Evolutionary conservation across 1,140 invertebrate species (phyloP), one percentile per base, ranked within the genome.

Genomic region (Odontomachus brunneus): DNA sequence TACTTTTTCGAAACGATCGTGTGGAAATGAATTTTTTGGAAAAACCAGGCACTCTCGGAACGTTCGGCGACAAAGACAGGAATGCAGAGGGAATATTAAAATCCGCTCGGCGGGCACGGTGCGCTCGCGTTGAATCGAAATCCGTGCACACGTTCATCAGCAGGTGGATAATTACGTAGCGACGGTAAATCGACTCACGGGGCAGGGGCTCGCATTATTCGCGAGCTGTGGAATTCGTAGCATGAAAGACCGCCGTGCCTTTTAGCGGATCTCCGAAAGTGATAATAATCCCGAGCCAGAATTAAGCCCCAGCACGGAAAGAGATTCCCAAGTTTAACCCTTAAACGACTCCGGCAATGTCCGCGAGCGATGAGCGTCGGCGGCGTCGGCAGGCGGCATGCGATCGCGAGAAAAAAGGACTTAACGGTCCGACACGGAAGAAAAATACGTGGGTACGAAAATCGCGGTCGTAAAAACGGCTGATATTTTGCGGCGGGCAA

Each of bases 381-480:
- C 38, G 38, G 9, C 38, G 38, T 7, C 38, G 38, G 9, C 38
- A n/a, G 38, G 38, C 38, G 38, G 38, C 5, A 19, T 38, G 26
- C 0, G n/a, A 1, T 14, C 19, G 48, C 29, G 24, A 76, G 49
- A 55, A 53, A 9, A 53, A 4, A 29, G 60, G 22, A 66, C 66
- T 76, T 53, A 76, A 76, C 48, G 48, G 15, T n/a, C 48, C 29
- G 60, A 38, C 29, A 44, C 38, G 7, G 4, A n/a, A 26, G 60
- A 66, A 26, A 53, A 76, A 66, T 76, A 76, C n/a, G 24, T 14
- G 19, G 44, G 22, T 75, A 75, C 48, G 17, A 66, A 76, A 76
- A 66, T 76, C 29, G 19, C 73, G 44, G 19, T 65, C 7, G 59
- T 53, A 53, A 26, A 73, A 72, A 57, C 33, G 33, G 29, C 2